Evolutionary conservation across 2,113 vertebrate species (phyloP).

Genomic region (Stictonetta naevosa): DNA sequence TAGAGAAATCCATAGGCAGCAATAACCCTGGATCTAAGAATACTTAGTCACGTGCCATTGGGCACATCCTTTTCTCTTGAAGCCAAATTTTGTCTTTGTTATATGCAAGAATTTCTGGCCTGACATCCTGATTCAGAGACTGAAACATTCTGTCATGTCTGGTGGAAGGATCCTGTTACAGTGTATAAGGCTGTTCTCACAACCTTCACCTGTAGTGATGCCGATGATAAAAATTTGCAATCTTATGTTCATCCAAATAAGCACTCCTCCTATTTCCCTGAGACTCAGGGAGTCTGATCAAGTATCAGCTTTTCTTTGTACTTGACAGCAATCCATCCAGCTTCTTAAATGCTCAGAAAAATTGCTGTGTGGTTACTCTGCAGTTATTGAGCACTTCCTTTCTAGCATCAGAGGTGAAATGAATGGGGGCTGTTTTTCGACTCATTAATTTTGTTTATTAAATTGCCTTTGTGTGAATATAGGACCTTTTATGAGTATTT

Average conservation of each 20-base stretch:
- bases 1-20: background rate
- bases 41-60: background rate
- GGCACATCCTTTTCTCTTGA: background rate
- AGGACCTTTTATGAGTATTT: background rate
- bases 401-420: background rate
- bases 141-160: background rate
- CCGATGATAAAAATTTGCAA: constrained; percentile 10
- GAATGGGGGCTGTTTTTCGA: background rate
- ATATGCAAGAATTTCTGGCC: background rate
- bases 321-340: background rate
- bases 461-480: background rate
- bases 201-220: constrained; percentile 5
- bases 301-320: background rate
- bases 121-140: background rate
- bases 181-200: background rate
- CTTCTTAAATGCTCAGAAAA: background rate
- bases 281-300: background rate
- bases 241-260: constrained; percentile 22
- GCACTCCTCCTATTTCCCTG: background rate
- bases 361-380: background rate
- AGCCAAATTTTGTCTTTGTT: background rate
- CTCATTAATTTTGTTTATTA: background rate
- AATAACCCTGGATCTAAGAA: background rate
- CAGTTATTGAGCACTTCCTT: background rate
- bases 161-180: background rate